Evolutionary conservation across 2,888 invertebrate species (phyloP).

Genomic region (Hemaris fuciformis): DNA sequence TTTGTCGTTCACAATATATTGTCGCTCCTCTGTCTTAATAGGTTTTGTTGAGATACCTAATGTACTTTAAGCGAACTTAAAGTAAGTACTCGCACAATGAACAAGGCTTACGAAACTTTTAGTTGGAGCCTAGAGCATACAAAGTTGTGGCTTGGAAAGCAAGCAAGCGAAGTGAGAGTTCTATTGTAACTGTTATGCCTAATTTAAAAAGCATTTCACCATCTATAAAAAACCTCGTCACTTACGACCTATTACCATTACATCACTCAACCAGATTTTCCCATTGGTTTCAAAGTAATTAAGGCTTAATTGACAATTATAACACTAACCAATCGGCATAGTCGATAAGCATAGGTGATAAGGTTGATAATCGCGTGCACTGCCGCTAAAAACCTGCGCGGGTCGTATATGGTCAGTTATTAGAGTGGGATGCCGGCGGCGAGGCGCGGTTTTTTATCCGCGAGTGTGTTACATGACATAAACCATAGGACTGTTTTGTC

Average conservation of each 20-base stretch:
- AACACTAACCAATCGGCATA: slow-evolving; percentile 53
- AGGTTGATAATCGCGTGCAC: slow-evolving; percentile 35
- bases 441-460: slow-evolving; percentile 39
- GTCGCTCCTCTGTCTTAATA: too few species aligned
- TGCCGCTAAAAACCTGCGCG: slow-evolving; percentile 50
- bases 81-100: too few species aligned
- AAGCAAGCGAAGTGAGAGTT: too few species aligned
- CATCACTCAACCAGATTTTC: slow-evolving; percentile 12
- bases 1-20: too few species aligned
- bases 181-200: too few species aligned
- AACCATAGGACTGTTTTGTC: slow-evolving; percentile 28
- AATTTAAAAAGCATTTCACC: too few species aligned
- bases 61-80: too few species aligned
- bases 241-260: background rate
- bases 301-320: slow-evolving; percentile 53
- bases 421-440: slow-evolving; percentile 60
- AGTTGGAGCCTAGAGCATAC: too few species aligned
- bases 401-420: slow-evolving; percentile 68
- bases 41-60: too few species aligned
- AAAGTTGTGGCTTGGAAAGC: too few species aligned
- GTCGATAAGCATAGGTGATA: slow-evolving; percentile 37
- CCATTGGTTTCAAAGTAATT: slow-evolving; percentile 46
- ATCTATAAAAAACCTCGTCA: background rate
- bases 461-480: slow-evolving; percentile 48
- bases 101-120: too few species aligned